A percentile compares a stretch with the other conserved stretches of the same genome.
These are phyloP conservation scores for Sceloporus undulatus DNA, from an alignment of 2,113 vertebrate species.

Conservation along the genomic window DNA sequence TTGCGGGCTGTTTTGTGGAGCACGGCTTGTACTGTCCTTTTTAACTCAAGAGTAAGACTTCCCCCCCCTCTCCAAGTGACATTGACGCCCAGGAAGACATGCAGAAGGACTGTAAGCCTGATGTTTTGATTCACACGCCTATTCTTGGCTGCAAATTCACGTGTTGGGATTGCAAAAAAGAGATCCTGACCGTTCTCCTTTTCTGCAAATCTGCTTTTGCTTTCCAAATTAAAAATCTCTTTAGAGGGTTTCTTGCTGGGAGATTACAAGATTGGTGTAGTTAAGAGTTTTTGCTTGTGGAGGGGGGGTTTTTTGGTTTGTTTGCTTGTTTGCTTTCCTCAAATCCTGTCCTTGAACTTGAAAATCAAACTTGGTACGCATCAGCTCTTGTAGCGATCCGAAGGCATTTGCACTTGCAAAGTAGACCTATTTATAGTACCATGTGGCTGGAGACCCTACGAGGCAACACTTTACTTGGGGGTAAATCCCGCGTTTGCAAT, in stretches of 20 bases:
- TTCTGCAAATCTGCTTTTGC: not conserved
- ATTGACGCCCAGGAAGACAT: conserved; percentile 38
- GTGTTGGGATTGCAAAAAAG: too few species aligned
- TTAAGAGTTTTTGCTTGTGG: too few species aligned
- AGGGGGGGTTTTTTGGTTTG: too few species aligned
- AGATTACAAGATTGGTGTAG: too few species aligned
- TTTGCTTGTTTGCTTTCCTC: too few species aligned
- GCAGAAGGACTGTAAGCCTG: not conserved
- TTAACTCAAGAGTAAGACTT: conserved; percentile 56
- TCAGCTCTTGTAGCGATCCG: too few species aligned
- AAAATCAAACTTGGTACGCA: too few species aligned
- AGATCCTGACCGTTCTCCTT: not conserved
- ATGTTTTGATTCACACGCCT: conserved; percentile 13
- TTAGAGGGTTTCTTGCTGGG: too few species aligned
- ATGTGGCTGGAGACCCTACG: too few species aligned
- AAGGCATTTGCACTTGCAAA: too few species aligned
- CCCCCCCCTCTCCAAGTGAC: conserved; percentile 23
- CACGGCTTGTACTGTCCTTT: not conserved
- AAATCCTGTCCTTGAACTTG: too few species aligned
- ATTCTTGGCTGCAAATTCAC: conserved; percentile 23
- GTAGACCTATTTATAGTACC: too few species aligned
- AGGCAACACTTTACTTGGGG: not conserved
- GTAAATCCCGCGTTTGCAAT: not conserved
- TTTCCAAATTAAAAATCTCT: not conserved
- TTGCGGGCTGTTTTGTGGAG: not conserved